These are phyloP conservation scores for Wiebesia pumilae DNA, from an alignment of 1,140 invertebrate species.

Conservation along the genomic window DNA sequence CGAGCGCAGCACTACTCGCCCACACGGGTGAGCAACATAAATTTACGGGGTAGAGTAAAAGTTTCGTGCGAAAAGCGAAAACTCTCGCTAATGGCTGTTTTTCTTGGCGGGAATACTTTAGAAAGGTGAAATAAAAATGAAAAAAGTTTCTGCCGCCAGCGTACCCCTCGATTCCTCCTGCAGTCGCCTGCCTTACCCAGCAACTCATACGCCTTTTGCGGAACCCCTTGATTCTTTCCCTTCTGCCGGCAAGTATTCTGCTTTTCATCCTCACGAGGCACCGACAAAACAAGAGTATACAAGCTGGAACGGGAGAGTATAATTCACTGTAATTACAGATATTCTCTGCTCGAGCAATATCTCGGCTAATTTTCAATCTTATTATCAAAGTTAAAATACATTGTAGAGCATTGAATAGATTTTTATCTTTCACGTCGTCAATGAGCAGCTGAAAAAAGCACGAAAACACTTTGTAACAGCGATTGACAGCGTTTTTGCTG, in stretches of 20 bases:
- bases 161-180: neutral
- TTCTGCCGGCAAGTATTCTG: neutral
- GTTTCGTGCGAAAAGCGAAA: conserved; percentile 74
- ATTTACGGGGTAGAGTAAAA: conserved; percentile 70
- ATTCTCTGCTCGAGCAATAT: no score
- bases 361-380: no score
- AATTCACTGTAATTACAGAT: neutral
- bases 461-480: no score
- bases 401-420: no score
- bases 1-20: neutral
- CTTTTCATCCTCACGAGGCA: neutral
- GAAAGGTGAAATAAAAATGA: conserved; percentile 72
- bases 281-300: neutral
- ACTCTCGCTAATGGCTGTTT: conserved; percentile 75
- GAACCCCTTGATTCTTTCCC: neutral
- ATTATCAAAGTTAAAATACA: no score
- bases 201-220: neutral
- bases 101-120: conserved; percentile 73
- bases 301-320: no score
- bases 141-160: conserved; percentile 62
- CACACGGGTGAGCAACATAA: conserved; percentile 53
- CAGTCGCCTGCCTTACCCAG: conserved; percentile 20
- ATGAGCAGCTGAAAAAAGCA: no score
- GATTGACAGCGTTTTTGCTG: no score
- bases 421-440: no score